Evolutionary conservation across 2,888 invertebrate genomes (phyloP), one percentile per base, ranked within the genome.

Genomic region (Dendrolimus houi): DNA sequence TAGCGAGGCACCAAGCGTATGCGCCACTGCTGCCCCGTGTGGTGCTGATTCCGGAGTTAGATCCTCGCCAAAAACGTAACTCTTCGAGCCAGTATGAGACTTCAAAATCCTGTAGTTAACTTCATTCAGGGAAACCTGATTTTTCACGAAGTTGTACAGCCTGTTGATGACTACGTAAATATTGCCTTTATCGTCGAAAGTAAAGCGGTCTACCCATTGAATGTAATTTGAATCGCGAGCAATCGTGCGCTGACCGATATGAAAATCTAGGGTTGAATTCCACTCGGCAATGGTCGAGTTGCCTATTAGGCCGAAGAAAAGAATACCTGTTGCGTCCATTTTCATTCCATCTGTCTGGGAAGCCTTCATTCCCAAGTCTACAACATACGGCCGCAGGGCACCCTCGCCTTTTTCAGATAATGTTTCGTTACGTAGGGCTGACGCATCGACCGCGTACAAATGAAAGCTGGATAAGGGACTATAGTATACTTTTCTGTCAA

Each of bases 281-380:
- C 95, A 95, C 80, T 92, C 92, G 12, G 93, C 93, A 55, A 96
- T 92, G 29, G 94, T 93, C 62, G 94, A 94, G 68, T 93, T 93
- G 56, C 93, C 92, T 57, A 95, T 78, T 41, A 95, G 86, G 53
- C 95, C 95, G 76, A 92, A 95, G 81, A 94, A 95, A 9, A 96
- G 85, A 7, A 92, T 77, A 2, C 95, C 95, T 14, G 86, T 83
- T 13, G 94, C 92, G 66, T 95, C 94, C 94, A 95, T 94, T 60
- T 93, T 92, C 94, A 96, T 95, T 0, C 95, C 95, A 68, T 94
- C 95, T 0, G 94, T 93, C 76, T 95, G 94, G 0, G 95, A 94
- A 0, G 88, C 77, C 72, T 94, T 95, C 0, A 80, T 70, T 0
- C 94, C 95, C 53, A 94, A 77, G 62, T 94, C 92, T 8, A 80